These are phyloP conservation scores for Nomada ferruginata DNA, from an alignment of 2,888 invertebrate genomes.

Conservation along the genomic window DNA sequence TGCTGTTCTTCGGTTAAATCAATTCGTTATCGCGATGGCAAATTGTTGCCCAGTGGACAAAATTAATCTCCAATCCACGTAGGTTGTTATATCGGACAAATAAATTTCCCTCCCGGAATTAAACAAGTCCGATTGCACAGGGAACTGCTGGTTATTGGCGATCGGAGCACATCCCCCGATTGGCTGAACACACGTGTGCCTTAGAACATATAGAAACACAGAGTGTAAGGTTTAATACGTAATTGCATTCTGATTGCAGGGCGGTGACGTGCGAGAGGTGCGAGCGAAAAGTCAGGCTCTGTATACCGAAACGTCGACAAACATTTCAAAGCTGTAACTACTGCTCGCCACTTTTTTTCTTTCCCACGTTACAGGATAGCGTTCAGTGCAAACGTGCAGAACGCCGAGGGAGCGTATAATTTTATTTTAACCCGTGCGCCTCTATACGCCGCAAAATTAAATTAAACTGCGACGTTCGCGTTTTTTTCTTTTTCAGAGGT, in stretches of 20 bases:
- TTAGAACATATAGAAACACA: neutral
- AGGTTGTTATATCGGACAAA: slow-evolving; percentile 32
- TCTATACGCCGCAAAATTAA: slow-evolving; percentile 31
- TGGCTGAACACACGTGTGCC: neutral
- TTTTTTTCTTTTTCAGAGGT: neutral
- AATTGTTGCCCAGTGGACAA: slow-evolving; percentile 54
- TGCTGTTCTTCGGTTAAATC: slow-evolving; percentile 49
- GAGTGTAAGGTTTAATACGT: neutral
- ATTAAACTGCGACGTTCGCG: slow-evolving; percentile 14
- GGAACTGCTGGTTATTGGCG: slow-evolving; percentile 23
- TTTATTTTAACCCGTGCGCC: slow-evolving; percentile 21
- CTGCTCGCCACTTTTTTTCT: neutral
- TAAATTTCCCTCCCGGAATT: slow-evolving; percentile 42
- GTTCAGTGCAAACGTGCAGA: slow-evolving; percentile 7
- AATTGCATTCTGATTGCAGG: neutral
- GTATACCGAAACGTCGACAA: neutral
- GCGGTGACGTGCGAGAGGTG: too few species aligned
- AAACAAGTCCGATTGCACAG: slow-evolving; percentile 28
- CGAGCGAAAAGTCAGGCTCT: too few species aligned
- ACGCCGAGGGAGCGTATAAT: neutral
- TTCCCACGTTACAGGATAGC: neutral
- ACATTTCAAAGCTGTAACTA: neutral
- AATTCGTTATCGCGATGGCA: slow-evolving; percentile 53
- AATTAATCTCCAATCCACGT: slow-evolving; percentile 50
- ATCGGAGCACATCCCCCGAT: neutral